A percentile compares a stretch with the other conserved stretches of the same genome.
Evolutionary conservation across 2,797 vertebrate genomes (phyloP).

Genomic region (Glyptemys insculpta): DNA sequence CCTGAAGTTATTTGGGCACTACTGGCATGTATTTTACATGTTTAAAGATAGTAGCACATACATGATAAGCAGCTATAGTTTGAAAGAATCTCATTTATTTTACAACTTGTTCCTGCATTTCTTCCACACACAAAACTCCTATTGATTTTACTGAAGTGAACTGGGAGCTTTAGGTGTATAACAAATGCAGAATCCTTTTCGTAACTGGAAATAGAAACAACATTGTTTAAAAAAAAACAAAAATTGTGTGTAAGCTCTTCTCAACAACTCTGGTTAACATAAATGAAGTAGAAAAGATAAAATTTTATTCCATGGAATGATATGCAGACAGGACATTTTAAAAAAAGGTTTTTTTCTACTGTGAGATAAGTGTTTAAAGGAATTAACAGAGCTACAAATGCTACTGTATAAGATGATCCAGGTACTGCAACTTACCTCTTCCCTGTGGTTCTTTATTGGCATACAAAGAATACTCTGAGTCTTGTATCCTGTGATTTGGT

Average conservation of each 20-base stretch:
- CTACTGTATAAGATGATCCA: conserved; percentile 20
- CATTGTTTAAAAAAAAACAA: background rate
- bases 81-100: background rate
- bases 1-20: background rate
- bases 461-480: conserved; percentile 98
- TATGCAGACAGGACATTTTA: background rate
- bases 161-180: background rate
- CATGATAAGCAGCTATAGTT: too few species aligned
- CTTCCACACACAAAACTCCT: background rate
- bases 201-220: background rate
- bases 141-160: background rate
- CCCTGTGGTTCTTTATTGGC: conserved; percentile 97
- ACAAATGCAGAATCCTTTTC: background rate
- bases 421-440: conserved; percentile 87
- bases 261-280: conserved; percentile 34
- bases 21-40: background rate
- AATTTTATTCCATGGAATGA: conserved; percentile 30
- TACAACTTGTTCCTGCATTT: background rate
- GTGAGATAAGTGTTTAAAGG: conserved; percentile 7
- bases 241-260: conserved; percentile 26
- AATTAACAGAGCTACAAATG: background rate
- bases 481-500: conserved; percentile 97
- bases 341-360: background rate
- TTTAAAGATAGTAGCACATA: background rate
- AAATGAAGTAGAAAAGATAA: conserved; percentile 37